These are phyloP conservation scores for Electrophaes corylata DNA, from an alignment of 2,888 invertebrate genomes.

Conservation along the genomic window DNA sequence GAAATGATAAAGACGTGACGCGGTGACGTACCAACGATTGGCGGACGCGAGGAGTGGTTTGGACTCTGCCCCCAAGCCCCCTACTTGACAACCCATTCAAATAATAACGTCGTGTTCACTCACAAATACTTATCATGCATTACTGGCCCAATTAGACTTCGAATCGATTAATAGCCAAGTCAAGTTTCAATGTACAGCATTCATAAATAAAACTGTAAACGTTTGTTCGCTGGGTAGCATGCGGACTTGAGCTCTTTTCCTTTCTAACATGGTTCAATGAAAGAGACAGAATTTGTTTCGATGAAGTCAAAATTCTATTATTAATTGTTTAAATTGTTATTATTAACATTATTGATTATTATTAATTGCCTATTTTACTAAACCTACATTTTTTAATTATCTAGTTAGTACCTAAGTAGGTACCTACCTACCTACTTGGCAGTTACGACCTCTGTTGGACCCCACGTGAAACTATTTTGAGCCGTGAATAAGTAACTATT, in stretches of 20 bases:
- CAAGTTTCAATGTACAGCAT: slow-evolving; percentile 29
- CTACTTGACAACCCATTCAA: slow-evolving; percentile 17
- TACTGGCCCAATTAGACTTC: slow-evolving; percentile 33
- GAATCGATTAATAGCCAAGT: background rate
- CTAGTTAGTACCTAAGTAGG: too few relatives aligned
- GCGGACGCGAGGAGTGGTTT: slow-evolving; percentile 47
- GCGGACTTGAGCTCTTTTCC: slow-evolving; percentile 21
- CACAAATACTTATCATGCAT: slow-evolving; percentile 42
- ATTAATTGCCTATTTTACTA: too few relatives aligned
- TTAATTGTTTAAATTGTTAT: background rate
- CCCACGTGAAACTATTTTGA: too few relatives aligned
- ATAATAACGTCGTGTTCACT: slow-evolving; percentile 23
- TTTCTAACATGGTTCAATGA: slow-evolving; percentile 12
- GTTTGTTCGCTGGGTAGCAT: slow-evolving; percentile 13
- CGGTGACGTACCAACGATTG: slow-evolving; percentile 54
- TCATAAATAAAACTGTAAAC: background rate
- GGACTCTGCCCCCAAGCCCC: slow-evolving; percentile 48
- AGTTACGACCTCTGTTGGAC: too few relatives aligned
- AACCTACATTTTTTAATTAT: too few relatives aligned
- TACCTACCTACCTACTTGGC: too few relatives aligned
- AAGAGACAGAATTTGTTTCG: slow-evolving; percentile 10
- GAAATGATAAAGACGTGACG: slow-evolving; percentile 84
- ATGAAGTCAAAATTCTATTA: background rate
- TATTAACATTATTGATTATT: too few relatives aligned
- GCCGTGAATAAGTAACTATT: too few relatives aligned